Conservation (phyloP, 2,113 vertebrate species). For the Anarrhichthys ocellatus region DNA sequence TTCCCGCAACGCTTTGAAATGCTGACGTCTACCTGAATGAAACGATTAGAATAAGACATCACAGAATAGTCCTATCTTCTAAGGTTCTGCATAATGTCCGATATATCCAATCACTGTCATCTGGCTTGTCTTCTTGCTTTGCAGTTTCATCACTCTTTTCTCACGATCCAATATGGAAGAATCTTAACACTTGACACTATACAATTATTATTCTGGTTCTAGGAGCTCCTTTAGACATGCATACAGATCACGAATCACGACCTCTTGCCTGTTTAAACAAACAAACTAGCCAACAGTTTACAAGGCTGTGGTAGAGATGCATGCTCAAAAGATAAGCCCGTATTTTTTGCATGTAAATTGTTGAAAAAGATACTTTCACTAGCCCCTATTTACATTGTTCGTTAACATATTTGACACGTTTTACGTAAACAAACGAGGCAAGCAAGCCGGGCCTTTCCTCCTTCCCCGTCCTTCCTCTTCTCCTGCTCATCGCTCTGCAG, state of each 20-base stretch:
- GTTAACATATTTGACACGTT: not conserved
- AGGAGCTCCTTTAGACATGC: no score
- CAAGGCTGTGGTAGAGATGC: no score
- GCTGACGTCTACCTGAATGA: not conserved
- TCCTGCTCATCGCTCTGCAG: not conserved
- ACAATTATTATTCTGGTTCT: no score
- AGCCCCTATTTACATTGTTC: not conserved
- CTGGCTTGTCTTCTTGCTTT: conserved; percentile 3
- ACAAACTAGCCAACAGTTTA: no score
- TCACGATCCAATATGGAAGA: not conserved
- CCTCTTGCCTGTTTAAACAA: no score
- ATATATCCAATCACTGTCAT: not conserved
- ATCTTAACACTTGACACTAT: not conserved
- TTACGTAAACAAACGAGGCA: not conserved
- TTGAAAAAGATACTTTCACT: no score
- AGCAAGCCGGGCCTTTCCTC: conserved; percentile 10
- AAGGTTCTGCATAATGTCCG: not conserved
- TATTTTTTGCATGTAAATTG: no score
- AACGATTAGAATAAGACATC: not conserved
- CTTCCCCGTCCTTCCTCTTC: conserved; percentile 9
- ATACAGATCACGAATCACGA: no score
- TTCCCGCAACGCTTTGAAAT: not conserved
- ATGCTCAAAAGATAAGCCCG: no score
- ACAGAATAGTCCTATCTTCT: not conserved
- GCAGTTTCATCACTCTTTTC: not conserved